Percentiles rank a stretch among this genome's conserved stretches.
Conservation (phyloP, 2,888 invertebrate genomes). For the Pandemis heparana region DNA sequence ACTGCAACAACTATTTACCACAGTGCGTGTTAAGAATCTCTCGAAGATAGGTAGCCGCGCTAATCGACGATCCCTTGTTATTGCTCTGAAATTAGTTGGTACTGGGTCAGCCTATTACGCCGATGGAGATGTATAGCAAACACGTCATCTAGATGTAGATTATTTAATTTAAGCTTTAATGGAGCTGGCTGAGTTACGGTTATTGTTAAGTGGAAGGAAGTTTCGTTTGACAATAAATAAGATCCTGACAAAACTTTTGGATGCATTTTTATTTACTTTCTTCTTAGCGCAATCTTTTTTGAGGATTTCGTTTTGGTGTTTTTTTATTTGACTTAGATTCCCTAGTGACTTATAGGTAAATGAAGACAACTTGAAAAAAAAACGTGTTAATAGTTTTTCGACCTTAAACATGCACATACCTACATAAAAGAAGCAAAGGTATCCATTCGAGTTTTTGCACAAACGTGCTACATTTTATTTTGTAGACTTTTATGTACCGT, state of each 20-base stretch:
- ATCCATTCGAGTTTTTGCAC: neutral
- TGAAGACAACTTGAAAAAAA: no score
- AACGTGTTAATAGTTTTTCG: no score
- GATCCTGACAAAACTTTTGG: no score
- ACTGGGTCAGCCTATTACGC: constrained; percentile 52
- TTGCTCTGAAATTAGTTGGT: constrained; percentile 52
- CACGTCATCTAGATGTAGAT: constrained; percentile 35
- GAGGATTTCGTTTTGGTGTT: no score
- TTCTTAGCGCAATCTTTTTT: no score
- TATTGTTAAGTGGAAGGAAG: constrained; percentile 29
- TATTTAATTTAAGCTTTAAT: constrained; percentile 39
- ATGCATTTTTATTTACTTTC: no score
- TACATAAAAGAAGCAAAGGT: neutral
- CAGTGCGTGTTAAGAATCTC: constrained; percentile 14
- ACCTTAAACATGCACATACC: no score
- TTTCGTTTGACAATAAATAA: neutral
- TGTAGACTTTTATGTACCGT: no score
- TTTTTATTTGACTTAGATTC: no score
- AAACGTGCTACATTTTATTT: neutral
- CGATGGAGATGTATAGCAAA: constrained; percentile 49
- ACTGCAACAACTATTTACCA: constrained; percentile 20
- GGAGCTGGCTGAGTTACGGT: constrained; percentile 34
- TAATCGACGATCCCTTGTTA: constrained; percentile 45
- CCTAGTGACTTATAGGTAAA: no score
- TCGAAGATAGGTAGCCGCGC: constrained; percentile 35